Evolutionary conservation across 2,113 vertebrate genomes (phyloP).

Genomic region (Boulengeromyrus knoepffleri): DNA sequence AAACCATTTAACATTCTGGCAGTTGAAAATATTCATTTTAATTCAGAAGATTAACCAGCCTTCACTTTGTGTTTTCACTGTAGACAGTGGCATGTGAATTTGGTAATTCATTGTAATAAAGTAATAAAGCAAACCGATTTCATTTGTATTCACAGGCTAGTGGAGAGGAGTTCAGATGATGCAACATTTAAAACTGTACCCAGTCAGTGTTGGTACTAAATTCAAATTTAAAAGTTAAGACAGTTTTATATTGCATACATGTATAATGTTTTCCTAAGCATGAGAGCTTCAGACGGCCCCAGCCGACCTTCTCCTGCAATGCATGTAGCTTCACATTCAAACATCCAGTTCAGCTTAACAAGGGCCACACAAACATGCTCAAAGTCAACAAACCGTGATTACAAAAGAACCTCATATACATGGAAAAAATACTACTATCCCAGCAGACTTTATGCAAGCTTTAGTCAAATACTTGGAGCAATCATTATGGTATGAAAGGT

Average conservation of each 20-base stretch:
- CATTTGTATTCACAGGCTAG: neutral
- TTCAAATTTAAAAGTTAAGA: neutral
- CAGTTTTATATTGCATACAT: neutral
- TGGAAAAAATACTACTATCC: neutral
- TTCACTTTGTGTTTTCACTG: neutral
- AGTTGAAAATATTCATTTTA: neutral
- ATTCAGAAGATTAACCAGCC: neutral
- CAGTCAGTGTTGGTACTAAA: neutral
- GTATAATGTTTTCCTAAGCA: neutral
- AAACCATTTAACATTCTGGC: neutral
- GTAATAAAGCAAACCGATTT: neutral
- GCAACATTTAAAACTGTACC: neutral
- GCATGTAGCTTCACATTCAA: neutral
- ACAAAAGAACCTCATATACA: neutral
- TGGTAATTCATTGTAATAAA: neutral
- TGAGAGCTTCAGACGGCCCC: neutral
- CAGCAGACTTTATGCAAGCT: neutral
- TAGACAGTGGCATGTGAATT: neutral
- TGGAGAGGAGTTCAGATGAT: neutral
- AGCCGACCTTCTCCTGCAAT: neutral
- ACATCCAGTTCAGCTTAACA: neutral
- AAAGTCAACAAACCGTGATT: neutral
- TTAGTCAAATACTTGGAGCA: constrained; percentile 5
- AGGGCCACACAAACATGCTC: neutral
- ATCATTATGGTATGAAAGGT: neutral